phyloP scores from a whole-genome alignment of 2,888 invertebrate genomes.

The Nesidiocoris tenuis region DNA sequence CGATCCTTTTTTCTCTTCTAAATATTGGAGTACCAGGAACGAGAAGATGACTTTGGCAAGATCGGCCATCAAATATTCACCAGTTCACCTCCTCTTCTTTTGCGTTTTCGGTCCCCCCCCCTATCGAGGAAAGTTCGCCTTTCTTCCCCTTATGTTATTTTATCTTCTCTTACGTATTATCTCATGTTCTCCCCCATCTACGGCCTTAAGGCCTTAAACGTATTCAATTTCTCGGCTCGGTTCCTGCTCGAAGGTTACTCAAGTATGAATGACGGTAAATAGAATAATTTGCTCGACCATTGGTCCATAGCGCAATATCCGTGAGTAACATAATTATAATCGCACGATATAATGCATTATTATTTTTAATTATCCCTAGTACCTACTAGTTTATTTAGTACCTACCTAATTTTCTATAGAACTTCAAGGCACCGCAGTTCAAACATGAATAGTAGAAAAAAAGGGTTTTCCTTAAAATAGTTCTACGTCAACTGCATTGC shows the following conservation, averaged over 20 bases:
- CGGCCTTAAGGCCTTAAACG: not conserved
- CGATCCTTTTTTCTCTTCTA: not conserved
- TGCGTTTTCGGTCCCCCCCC: too few relatives aligned
- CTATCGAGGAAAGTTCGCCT: not conserved
- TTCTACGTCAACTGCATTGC: too few relatives aligned
- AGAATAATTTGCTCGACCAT: not conserved
- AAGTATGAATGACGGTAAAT: not conserved
- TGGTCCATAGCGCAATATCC: too few relatives aligned
- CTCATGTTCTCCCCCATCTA: not conserved
- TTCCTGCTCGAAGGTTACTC: not conserved
- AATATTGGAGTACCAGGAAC: not conserved
- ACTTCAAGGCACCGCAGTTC: too few relatives aligned
- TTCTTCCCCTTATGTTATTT: not conserved
- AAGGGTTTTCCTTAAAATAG: too few relatives aligned
- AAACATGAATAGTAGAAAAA: too few relatives aligned
- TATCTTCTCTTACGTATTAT: too few relatives aligned
- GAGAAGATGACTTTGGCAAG: not conserved
- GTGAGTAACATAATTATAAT: too few relatives aligned
- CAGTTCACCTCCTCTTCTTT: not conserved
- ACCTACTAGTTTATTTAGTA: too few relatives aligned
- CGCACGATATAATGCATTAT: too few relatives aligned
- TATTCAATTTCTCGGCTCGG: not conserved
- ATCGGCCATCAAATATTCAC: not conserved
- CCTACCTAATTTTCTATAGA: too few relatives aligned
- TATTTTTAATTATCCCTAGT: too few relatives aligned